These are phyloP conservation scores for Mixornis gularis DNA, from an alignment of 2,113 vertebrate species.

Conservation along the genomic window DNA sequence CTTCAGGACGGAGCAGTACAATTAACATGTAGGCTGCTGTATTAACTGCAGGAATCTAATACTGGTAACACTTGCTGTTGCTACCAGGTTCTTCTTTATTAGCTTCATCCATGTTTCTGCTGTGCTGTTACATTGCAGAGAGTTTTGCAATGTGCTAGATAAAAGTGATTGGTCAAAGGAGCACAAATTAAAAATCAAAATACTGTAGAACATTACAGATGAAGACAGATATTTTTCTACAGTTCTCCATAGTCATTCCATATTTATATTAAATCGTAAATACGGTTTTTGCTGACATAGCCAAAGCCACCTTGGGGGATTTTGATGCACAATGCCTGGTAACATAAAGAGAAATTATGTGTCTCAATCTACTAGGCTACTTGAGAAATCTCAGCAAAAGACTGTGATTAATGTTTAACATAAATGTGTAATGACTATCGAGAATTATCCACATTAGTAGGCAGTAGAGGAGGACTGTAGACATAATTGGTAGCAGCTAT, in stretches of 20 bases:
- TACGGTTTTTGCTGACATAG: background rate
- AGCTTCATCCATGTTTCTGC: background rate
- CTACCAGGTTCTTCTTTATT: conserved; percentile 25
- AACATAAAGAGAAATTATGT: conserved; percentile 39
- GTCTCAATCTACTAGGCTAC: conserved; percentile 29
- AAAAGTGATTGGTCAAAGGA: background rate
- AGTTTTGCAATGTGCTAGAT: background rate
- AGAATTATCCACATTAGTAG: background rate
- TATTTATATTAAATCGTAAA: conserved; percentile 43
- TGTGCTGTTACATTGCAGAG: background rate
- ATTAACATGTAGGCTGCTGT: conserved; percentile 33
- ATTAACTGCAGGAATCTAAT: conserved; percentile 38
- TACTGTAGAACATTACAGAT: background rate
- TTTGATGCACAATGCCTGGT: background rate
- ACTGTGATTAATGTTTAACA: conserved; percentile 26
- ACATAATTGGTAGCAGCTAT: background rate
- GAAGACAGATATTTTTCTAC: background rate
- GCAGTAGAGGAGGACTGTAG: background rate
- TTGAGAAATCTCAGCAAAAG: conserved; percentile 40
- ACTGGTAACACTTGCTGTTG: conserved; percentile 7
- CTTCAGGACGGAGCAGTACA: background rate
- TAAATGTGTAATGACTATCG: background rate
- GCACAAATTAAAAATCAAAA: conserved; percentile 13
- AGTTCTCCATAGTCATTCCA: background rate
- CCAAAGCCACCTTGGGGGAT: conserved; percentile 10